Base-by-base conservation (phyloP, 2,888 invertebrate species). In the Melanostoma mellinum region DNA sequence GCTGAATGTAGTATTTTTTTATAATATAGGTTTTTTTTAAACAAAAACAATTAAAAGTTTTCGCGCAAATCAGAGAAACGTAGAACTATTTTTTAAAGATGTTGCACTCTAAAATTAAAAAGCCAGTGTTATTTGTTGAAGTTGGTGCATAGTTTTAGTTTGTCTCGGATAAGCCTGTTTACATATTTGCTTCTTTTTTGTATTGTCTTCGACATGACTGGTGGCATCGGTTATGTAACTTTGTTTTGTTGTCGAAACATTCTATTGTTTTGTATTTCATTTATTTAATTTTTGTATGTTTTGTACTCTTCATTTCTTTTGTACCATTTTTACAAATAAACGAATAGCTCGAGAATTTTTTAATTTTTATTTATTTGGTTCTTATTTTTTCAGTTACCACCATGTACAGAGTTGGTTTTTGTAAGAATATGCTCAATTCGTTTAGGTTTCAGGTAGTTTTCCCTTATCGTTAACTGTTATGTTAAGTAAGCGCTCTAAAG, bases 1-100 rank as follows among this genome's bases (percentile, higher is more conserved):
- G 78, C 82, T 73, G 69, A 82, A 77, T 44, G 67, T 73, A 73
- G 77, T 82, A 82, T 82, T 78, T 82, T 72, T 82, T 77, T 78
- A 77, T 73, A 60, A 20, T 20, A 77, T 77, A 67, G 48, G 67
- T 68, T 77, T 20, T 20, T 20, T 20, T 77, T 44, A 50, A 68
- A 72, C 55, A 35, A 61, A 30, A 40, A 55, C 63, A 61, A 44
- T 56, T 56, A 52, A 32, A 42, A 46, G 67, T 44, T 56, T 58
- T 69, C 75, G 73, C 72, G 52, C 67, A 77, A 76, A 72, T 32
- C 4, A 46, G 36, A 67, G 33, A 6, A 56, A 42, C 9, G 50
- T 38, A 46, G 20, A 56, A 33, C 48, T 71, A 55, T 65, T 73
- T 79, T 74, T 69, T 30, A 63, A 32, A 32, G 36, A 38, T 50